phyloP scores from a whole-genome alignment of 2,797 vertebrate genomes.

The Phataginus tetradactyla region DNA sequence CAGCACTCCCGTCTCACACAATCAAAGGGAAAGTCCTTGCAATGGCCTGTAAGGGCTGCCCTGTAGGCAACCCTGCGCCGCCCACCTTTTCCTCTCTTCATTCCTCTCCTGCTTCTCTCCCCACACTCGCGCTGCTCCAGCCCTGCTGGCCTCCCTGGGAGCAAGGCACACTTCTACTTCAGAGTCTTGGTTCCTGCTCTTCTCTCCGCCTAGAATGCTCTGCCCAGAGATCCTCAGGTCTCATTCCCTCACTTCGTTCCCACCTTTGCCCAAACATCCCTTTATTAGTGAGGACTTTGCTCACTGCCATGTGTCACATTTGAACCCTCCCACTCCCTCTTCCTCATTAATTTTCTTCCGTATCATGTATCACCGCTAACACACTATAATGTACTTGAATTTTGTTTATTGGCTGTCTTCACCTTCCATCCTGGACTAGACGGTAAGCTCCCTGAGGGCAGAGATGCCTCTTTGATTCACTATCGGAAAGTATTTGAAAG shows the following conservation, averaged over 20 bases:
- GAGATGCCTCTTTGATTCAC: neutral
- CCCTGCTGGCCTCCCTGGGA: neutral
- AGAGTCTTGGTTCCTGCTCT: neutral
- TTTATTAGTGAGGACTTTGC: neutral
- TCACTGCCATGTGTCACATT: neutral
- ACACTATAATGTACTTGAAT: neutral
- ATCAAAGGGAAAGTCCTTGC: neutral
- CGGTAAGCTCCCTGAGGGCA: neutral
- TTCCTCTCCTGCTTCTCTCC: neutral
- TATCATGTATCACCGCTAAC: neutral
- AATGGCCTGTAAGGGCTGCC: too few relatives aligned
- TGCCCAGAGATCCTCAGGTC: neutral
- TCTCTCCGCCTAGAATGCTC: neutral
- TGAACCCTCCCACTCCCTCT: neutral
- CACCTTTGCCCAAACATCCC: neutral
- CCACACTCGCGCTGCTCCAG: accelerated
- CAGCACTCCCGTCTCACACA: neutral
- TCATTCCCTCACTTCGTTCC: neutral
- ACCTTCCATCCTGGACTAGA: neutral
- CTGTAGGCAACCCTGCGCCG: accelerated
- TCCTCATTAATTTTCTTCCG: neutral
- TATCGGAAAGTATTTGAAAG: neutral
- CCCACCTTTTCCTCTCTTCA: neutral
- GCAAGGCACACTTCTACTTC: neutral
- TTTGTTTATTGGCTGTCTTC: neutral